Conservation (phyloP, 2,888 invertebrate genomes). For the Mechanitis messenoides region DNA sequence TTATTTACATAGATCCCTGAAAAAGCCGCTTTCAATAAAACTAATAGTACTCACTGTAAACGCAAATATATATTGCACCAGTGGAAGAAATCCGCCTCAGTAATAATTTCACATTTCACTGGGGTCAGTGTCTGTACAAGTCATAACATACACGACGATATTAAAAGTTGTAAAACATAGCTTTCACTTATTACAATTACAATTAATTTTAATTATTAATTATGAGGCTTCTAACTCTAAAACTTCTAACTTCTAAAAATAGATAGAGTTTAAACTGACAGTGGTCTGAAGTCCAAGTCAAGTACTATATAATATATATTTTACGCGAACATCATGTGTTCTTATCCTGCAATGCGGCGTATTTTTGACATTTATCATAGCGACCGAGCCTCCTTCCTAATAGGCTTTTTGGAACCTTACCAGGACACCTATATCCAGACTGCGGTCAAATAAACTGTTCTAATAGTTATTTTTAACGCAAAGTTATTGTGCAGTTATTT, state of each 20-base stretch:
- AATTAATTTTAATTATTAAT: no score
- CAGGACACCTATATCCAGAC: conserved; percentile 44
- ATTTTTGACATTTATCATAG: conserved; percentile 70
- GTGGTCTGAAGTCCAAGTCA: no score
- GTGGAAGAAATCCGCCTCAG: no score
- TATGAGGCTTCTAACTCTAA: no score
- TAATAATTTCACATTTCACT: no score
- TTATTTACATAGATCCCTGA: no score
- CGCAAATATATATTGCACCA: neutral
- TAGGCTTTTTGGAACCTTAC: conserved; percentile 71
- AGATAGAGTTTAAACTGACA: no score
- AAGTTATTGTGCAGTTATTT: no score
- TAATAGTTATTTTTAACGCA: conserved; percentile 10
- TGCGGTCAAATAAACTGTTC: conserved; percentile 25
- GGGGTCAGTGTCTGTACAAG: no score
- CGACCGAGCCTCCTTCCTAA: conserved; percentile 44
- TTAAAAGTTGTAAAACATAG: neutral
- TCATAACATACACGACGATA: neutral
- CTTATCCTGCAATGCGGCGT: conserved; percentile 66
- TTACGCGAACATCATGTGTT: conserved; percentile 31
- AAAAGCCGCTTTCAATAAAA: no score
- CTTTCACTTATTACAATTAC: no score
- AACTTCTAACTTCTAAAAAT: no score
- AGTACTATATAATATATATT: neutral
- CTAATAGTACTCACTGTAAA: neutral